Conservation (phyloP, 1,140 invertebrate species). For the Euura lappo region DNA sequence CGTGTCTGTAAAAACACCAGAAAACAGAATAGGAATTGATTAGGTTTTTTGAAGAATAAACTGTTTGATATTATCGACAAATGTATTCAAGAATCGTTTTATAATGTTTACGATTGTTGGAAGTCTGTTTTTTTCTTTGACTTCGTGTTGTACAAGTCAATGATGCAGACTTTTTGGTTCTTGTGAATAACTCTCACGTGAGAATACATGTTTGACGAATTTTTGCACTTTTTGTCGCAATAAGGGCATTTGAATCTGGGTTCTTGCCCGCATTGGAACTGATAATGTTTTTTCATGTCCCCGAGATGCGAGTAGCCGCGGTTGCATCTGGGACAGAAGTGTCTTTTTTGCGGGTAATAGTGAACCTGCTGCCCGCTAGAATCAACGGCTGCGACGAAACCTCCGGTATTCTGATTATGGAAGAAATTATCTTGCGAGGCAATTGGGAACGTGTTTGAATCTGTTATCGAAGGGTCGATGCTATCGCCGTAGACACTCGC, state of each 20-base stretch:
- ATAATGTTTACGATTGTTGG: slow-evolving; percentile 66
- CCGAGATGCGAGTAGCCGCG: slow-evolving; percentile 52
- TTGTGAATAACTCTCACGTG: slow-evolving; percentile 80
- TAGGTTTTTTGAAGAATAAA: too few relatives aligned
- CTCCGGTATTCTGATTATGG: too few relatives aligned
- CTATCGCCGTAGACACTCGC: not conserved
- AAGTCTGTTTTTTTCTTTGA: slow-evolving; percentile 70
- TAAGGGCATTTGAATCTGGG: slow-evolving; percentile 65
- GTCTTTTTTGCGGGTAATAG: not conserved
- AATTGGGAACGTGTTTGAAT: not conserved
- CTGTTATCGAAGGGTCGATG: not conserved
- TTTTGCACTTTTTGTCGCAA: slow-evolving; percentile 73
- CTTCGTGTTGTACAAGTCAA: slow-evolving; percentile 42
- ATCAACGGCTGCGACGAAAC: too few relatives aligned
- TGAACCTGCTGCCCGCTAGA: not conserved
- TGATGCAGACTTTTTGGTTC: slow-evolving; percentile 57
- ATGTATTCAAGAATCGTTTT: not conserved
- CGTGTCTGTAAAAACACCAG: too few relatives aligned
- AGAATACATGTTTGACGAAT: slow-evolving; percentile 76
- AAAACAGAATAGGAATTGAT: slow-evolving; percentile 52
- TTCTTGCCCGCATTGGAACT: slow-evolving; percentile 41
- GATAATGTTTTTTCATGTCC: slow-evolving; percentile 39
- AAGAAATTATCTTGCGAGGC: not conserved
- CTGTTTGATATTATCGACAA: too few relatives aligned
- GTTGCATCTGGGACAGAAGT: slow-evolving; percentile 52